phyloP scores from a whole-genome alignment of 1,140 invertebrate species.

The Drosophila biarmipes region DNA sequence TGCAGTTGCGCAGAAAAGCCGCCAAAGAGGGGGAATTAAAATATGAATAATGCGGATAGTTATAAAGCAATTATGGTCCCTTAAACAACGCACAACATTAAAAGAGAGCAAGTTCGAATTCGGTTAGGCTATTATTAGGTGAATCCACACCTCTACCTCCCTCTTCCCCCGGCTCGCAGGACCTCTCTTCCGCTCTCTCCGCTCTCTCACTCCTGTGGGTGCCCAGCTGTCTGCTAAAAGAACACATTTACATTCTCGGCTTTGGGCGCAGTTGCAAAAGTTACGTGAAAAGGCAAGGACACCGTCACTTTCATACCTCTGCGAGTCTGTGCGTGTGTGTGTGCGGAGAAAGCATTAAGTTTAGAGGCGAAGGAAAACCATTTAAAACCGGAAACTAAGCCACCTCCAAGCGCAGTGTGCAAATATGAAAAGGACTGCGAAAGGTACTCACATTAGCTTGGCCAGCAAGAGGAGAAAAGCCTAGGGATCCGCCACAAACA shows the following conservation, averaged over 20 bases:
- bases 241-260: constrained; percentile 45
- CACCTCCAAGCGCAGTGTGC: not conserved
- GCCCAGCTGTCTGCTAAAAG: constrained; percentile 70
- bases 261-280: constrained; percentile 79
- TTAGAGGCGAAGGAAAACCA: constrained; percentile 11
- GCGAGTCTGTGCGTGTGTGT: not conserved
- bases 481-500: constrained; percentile 17
- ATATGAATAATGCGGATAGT: constrained; percentile 6
- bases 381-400: not conserved
- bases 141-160: not conserved
- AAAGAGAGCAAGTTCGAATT: not conserved
- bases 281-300: constrained; percentile 79
- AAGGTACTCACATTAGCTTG: constrained; percentile 19
- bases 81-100: not conserved
- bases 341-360: constrained; percentile 24
- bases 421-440: constrained; percentile 35
- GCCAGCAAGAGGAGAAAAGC: constrained; percentile 6
- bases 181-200: not conserved
- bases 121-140: not conserved
- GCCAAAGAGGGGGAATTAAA: constrained; percentile 17
- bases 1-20: constrained; percentile 45
- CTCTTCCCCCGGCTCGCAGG: constrained; percentile 8
- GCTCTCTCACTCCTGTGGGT: constrained; percentile 50
- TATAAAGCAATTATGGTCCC: not conserved
- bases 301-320: constrained; percentile 19